Evolutionary conservation across 2,797 vertebrate genomes (phyloP), one percentile per base, ranked within the genome.

Genomic region (Tokudaia tokunoshimensis): DNA sequence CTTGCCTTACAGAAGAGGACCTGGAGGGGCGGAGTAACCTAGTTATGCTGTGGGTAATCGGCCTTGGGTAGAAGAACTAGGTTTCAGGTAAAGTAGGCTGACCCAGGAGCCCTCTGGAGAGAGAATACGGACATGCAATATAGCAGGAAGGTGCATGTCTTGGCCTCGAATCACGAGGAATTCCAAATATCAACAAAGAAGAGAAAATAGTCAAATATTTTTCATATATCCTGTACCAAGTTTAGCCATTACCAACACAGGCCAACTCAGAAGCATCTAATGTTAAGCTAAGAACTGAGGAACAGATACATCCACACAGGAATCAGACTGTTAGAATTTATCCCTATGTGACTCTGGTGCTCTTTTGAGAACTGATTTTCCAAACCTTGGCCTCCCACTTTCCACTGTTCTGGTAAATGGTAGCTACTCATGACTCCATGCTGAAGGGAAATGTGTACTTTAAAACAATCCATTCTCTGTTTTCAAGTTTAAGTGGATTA

Each of bases 331-430:
- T 26, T 6, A 2, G 74, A 55, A 31, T 79, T 67, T 8, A 57
- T 57, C 84, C 47, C 65, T 34, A 59, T 63, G 37, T 78, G 20
- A 41, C 55, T 65, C 26, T 80, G 52, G 78, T 9, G 65, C 10
- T 65, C 75, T 61, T 37, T 59, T 93, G 91, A 87, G 90, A 97
- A 79, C 3, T 44, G 55, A 92, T 37, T 89, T 76, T 76, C n/a
- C 29, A 12, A 70, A 74, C 78, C 5, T 44, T 29, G 26, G 82
- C 12, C 24, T 63, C 65, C 94, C 37, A 9, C 55, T 92, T 90
- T 84, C 50, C 67, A 50, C 24, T 75, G 50, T 52, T 55, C 47
- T 20, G 22, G 59, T n/a, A 91, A 79, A 50, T 20, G 37, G 65
- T n/a, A 93, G 79, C 15, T 20, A 93, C 26, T 31, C 20, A 47